Conservation (phyloP, 1,140 invertebrate species). For the Aphidius gifuensis region DNA sequence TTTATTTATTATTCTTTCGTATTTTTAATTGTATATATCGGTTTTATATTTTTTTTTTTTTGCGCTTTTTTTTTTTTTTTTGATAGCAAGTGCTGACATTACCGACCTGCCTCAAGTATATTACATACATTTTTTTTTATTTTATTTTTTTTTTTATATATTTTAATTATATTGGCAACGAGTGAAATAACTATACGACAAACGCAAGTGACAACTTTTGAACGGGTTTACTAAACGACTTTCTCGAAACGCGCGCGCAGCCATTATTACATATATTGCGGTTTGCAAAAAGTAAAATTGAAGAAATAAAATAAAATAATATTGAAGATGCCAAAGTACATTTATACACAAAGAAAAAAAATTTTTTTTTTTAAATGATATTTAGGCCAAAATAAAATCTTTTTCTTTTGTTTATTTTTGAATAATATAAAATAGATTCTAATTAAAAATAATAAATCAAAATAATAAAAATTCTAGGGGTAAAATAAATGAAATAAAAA, state of each 20-base stretch:
- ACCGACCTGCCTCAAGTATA: slow-evolving; percentile 44
- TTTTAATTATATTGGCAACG: not conserved
- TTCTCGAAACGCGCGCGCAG: slow-evolving; percentile 2
- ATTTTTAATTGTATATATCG: too few species aligned
- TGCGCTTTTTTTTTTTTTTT: too few species aligned
- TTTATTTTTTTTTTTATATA: too few species aligned
- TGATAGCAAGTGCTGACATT: slow-evolving; percentile 25
- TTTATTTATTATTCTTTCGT: too few species aligned
- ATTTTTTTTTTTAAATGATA: too few species aligned
- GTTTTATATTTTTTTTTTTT: too few species aligned
- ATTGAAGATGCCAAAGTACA: not conserved
- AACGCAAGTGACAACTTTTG: not conserved
- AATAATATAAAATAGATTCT: too few species aligned
- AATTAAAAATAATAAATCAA: too few species aligned
- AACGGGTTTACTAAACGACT: not conserved
- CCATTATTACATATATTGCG: too few species aligned
- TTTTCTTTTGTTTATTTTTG: too few species aligned
- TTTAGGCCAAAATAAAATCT: too few species aligned
- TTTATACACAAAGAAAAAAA: too few species aligned
- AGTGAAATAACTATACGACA: slow-evolving; percentile 1
- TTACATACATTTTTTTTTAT: not conserved
- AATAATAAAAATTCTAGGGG: slow-evolving; percentile 17
- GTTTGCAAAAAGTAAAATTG: slow-evolving; percentile 9
- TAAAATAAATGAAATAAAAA: slow-evolving; percentile 29
- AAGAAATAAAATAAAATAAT: slow-evolving; percentile 26